Evolutionary conservation across 2,113 vertebrate genomes (phyloP), one percentile per base, ranked within the genome.

Genomic region (Ranitomeya variabilis): DNA sequence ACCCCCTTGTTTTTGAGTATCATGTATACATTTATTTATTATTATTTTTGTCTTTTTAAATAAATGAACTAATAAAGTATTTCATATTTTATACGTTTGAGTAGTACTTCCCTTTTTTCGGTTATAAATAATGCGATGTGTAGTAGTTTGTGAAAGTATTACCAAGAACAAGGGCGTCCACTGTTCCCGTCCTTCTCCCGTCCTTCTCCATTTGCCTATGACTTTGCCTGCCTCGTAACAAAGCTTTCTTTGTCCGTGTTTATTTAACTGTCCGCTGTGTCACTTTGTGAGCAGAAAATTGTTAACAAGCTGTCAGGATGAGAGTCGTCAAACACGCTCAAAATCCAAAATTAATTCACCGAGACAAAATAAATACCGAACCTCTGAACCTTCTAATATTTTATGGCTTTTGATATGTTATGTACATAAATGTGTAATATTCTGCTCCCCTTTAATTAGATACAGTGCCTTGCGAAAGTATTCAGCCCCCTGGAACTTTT

Each of bases 241-340:
- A 83, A 54, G 81, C 62, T 4, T 54, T n/a, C 45, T 52, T 83
- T 83, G 81, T 83, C 23, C 9, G 21, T 83, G 81, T 83, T 83
- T 83, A 69, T 69, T 83, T 83, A 69, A 69, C 45, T 67, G 64
- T 23, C 80, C 80, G 16, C 21, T 69, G 81, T 83, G 60, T 83
- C 60, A 23, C 62, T 54, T 67, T 19, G 67, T 9, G n/a, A n/a
- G 62, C 45, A 54, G 62, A 83, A 69, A 66, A 71, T 84, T 84
- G 82, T 19, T 84, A 84, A 54, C 15, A 67, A 69, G 66, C 62
- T 69, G 82, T 84, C 64, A 84, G 37, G 12, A 71, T 67, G 19
- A 15, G 64, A 84, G 55, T 18, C 52, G 21, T 84, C 64, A 84
- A 84, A 45, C 78, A 31, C 7, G n/a, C 78, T 2, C 6, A 23